These are phyloP conservation scores for Cnemophilus loriae DNA, from an alignment of 2,113 vertebrate genomes.

Conservation along the genomic window DNA sequence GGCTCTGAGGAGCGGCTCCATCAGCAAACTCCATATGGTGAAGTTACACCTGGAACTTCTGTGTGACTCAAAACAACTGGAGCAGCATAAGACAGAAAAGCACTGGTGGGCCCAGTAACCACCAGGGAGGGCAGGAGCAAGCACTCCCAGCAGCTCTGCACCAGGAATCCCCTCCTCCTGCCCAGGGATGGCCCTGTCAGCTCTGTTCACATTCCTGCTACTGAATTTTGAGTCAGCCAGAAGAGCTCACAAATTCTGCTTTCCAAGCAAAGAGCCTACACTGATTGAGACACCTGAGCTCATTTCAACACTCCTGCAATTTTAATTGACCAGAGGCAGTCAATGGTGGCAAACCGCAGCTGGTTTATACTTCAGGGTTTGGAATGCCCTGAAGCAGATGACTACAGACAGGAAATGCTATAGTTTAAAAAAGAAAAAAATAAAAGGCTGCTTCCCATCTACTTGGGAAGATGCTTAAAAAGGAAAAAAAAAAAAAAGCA, in stretches of 20 bases:
- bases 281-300: background rate
- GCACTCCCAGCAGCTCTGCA: background rate
- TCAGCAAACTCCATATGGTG: background rate
- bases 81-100: background rate
- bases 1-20: background rate
- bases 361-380: background rate
- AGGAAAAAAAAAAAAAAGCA: background rate
- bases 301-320: background rate
- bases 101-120: background rate
- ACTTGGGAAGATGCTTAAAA: background rate
- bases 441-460: background rate
- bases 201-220: background rate
- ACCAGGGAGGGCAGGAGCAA: background rate
- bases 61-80: background rate
- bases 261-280: background rate
- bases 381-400: background rate
- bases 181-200: background rate
- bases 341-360: background rate
- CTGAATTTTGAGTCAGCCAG: background rate
- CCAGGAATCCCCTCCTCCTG: background rate
- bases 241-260: background rate
- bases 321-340: background rate
- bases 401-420: background rate
- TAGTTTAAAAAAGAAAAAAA: background rate
- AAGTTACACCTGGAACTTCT: background rate